Evolutionary conservation across 2,113 vertebrate species (phyloP).

Genomic region (Neogobius melanostomus): DNA sequence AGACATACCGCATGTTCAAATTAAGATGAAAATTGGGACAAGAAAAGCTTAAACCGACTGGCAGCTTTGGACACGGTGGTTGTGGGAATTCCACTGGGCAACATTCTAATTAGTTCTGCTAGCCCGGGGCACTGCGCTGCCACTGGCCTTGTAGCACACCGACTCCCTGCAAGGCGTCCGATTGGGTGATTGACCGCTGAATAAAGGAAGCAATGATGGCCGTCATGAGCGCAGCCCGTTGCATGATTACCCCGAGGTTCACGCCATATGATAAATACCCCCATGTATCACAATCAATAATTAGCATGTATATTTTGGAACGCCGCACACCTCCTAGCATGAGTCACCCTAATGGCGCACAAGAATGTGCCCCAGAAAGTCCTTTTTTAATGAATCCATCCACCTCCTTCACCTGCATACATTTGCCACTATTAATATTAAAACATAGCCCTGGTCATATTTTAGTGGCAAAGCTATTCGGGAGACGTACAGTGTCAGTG

Average conservation of each 20-base stretch:
- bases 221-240: conserved; percentile 68
- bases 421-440: conserved; percentile 27
- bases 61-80: conserved; percentile 55
- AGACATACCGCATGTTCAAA: conserved; percentile 60
- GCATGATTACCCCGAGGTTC: conserved; percentile 76
- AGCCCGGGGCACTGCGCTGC: conserved; percentile 68
- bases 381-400: conserved; percentile 33
- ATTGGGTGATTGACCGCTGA: conserved; percentile 75
- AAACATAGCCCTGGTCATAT: conserved; percentile 6
- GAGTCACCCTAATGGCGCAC: conserved; percentile 20
- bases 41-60: conserved; percentile 57
- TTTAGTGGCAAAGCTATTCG: conserved; percentile 13
- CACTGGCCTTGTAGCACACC: conserved; percentile 64
- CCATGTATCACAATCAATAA: conserved; percentile 74
- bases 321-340: conserved; percentile 39
- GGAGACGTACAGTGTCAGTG: conserved; percentile 11
- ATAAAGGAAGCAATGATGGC: conserved; percentile 70
- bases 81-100: conserved; percentile 75
- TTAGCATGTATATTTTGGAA: conserved; percentile 63
- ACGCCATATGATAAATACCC: conserved; percentile 72
- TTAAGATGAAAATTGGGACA: conserved; percentile 59
- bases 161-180: conserved; percentile 66
- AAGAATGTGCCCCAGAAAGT: conserved; percentile 33
- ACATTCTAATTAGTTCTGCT: conserved; percentile 79
- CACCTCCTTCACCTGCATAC: conserved; percentile 10